Conservation (phyloP, 2,888 invertebrate species). For the Smittia sp. region DNA sequence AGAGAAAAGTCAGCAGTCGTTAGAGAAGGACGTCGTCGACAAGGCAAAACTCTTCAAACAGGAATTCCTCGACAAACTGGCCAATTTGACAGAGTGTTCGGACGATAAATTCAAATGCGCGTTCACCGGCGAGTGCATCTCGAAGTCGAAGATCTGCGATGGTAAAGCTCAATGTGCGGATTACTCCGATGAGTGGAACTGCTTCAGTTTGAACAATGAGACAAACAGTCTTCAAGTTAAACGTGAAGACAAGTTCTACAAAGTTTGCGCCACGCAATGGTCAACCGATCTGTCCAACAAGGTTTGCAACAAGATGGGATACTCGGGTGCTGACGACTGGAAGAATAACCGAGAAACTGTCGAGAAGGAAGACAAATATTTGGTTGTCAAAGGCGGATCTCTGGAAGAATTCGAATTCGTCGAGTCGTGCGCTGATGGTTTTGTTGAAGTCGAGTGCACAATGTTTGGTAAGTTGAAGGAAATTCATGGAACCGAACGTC, state of each 20-base stretch:
- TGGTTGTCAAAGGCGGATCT: slow-evolving; percentile 45
- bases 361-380: slow-evolving; percentile 43
- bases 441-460: slow-evolving; percentile 58
- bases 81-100: slow-evolving; percentile 49
- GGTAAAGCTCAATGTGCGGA: slow-evolving; percentile 62
- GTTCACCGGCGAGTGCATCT: slow-evolving; percentile 59
- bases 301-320: slow-evolving; percentile 59
- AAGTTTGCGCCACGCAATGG: slow-evolving; percentile 58
- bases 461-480: slow-evolving; percentile 54
- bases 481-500: background rate
- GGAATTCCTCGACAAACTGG: slow-evolving; percentile 4
- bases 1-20: slow-evolving; percentile 5
- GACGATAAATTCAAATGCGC: slow-evolving; percentile 59
- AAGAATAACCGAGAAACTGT: slow-evolving; percentile 45
- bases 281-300: slow-evolving; percentile 56
- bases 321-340: slow-evolving; percentile 51
- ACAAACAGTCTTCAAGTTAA: slow-evolving; percentile 41
- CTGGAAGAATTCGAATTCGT: slow-evolving; percentile 54
- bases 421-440: slow-evolving; percentile 52
- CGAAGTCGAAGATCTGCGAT: slow-evolving; percentile 57
- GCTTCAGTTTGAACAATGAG: slow-evolving; percentile 48
- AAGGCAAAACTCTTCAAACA: slow-evolving; percentile 26
- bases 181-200: slow-evolving; percentile 63
- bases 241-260: slow-evolving; percentile 44
- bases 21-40: background rate